Evolutionary conservation across 2,888 invertebrate species (phyloP).

Genomic region (Sepioteuthis lessoniana): DNA sequence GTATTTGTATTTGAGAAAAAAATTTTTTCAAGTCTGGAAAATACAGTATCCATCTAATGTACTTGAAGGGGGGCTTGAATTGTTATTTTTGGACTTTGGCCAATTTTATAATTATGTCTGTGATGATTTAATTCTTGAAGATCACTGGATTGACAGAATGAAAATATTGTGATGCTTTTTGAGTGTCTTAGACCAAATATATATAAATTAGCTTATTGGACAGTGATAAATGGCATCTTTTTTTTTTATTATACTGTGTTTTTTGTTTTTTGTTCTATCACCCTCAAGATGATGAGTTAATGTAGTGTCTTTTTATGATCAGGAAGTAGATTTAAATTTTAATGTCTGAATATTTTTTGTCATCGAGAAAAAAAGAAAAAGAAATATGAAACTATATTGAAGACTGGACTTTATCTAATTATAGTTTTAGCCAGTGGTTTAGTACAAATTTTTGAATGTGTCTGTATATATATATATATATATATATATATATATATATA

Average conservation of each 20-base stretch:
- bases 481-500: no score
- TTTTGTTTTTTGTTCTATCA: background rate
- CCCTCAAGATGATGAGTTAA: background rate
- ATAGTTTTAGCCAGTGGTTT: no score
- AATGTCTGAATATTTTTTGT: background rate
- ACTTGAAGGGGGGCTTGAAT: background rate
- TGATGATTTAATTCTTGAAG: constrained; percentile 8
- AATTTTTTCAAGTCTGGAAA: background rate
- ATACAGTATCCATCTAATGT: background rate
- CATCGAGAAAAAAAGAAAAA: no score
- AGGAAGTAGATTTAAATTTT: background rate
- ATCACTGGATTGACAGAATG: constrained; percentile 2
- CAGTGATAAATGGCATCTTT: background rate
- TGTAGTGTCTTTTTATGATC: background rate
- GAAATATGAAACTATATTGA: no score
- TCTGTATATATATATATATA: no score
- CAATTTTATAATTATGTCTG: constrained; percentile 20
- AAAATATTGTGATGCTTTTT: constrained; percentile 4
- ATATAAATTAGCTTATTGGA: background rate
- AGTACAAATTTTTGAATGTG: no score
- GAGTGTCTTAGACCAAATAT: background rate
- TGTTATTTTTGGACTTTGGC: background rate
- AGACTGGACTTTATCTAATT: no score
- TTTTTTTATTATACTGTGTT: background rate
- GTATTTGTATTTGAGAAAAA: no score